A percentile compares a stretch with the other conserved stretches of the same genome.
These are phyloP conservation scores for human DNA, from an alignment of 2,113 vertebrate species.

Conservation along the genomic window GRCh38 chr22:25802001-25802500, in stretches of 20 bases:
- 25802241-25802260: not conserved
- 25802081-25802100: not conserved
- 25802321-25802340: not conserved
- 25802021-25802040: not conserved
- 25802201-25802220: not conserved
- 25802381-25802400: not conserved
- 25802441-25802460: not conserved
- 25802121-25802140: accelerated
- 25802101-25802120: not conserved
- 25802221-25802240: no score
- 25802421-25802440: not conserved
- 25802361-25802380: not conserved
- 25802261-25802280: not conserved
- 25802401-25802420: not conserved
- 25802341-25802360: not conserved
- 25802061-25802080: not conserved
- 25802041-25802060: not conserved
- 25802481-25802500: no score
- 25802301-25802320: accelerated
- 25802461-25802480: no score
- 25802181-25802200: not conserved
- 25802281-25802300: no score
- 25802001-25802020: not conserved
- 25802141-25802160: accelerated
- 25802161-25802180: not conserved